Percentiles rank a stretch among this genome's conserved stretches.
Evolutionary conservation across 2,113 vertebrate genomes (phyloP).

Genomic region (Apistogramma diplotaenia): DNA sequence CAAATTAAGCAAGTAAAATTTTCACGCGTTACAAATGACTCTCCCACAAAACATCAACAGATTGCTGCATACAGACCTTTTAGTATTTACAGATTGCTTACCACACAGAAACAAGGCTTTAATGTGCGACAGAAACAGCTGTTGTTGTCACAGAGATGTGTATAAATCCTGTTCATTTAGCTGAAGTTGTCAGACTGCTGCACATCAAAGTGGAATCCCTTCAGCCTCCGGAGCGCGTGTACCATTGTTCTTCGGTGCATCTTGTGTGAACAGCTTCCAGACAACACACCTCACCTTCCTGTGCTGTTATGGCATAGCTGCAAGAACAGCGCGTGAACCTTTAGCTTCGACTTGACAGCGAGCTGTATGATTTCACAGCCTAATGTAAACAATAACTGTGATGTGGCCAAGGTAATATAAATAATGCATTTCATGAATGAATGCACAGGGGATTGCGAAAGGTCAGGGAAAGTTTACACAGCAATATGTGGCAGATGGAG

Average conservation of each 20-base stretch:
- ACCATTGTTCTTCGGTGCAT: neutral
- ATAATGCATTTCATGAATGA: conserved; percentile 72
- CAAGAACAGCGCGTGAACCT: conserved; percentile 11
- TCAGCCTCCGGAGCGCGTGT: neutral
- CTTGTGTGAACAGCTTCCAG: neutral
- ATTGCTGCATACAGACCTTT: conserved; percentile 12
- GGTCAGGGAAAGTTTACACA: conserved; percentile 73
- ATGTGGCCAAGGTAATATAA: conserved; percentile 54
- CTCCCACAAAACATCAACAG: neutral
- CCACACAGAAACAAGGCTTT: conserved; percentile 4
- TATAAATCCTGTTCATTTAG: conserved; percentile 14
- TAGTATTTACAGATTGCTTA: conserved; percentile 15
- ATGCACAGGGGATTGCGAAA: conserved; percentile 55
- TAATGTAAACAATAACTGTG: conserved; percentile 64
- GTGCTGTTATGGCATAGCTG: neutral
- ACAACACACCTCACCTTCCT: conserved; percentile 9
- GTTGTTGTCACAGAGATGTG: conserved; percentile 35
- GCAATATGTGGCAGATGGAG: conserved; percentile 66
- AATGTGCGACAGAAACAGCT: conserved; percentile 41
- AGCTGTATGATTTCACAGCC: conserved; percentile 33
- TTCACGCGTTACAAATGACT: neutral
- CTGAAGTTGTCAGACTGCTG: conserved; percentile 1
- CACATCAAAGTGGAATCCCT: conserved; percentile 16
- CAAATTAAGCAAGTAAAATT: neutral
- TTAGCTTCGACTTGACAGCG: conserved; percentile 19